Base-by-base conservation (phyloP, 1,140 invertebrate species). In the Drosophila melanica region DNA sequence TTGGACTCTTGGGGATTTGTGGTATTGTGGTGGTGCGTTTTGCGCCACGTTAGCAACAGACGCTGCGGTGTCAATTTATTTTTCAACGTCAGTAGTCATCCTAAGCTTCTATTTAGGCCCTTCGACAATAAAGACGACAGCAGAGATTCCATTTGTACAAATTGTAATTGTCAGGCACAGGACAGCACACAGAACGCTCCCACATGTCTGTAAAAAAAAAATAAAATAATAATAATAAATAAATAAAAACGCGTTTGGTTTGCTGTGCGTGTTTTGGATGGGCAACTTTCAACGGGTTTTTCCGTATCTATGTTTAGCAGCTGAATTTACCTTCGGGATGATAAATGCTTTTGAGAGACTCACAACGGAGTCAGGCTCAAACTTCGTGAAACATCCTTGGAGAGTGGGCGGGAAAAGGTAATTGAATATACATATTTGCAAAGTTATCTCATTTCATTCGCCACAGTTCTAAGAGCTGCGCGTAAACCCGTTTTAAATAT, bases 361-460 rank as follows among this genome's bases (percentile, higher is more conserved):
- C 63, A 11, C 14, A 50, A 30, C 30, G 50, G 44, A 50, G 42
- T n/a, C 12, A 39, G 18, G 14, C 18, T 27, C 35, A 12, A 77
- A 68, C 42, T 55, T 74, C 57, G 16, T 12, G 23, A 44, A 60
- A 63, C 33, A 69, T 69, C 65, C 62, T 67, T 23, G 33, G 37
- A 35, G 57, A 20, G 35, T 42, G 27, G 30, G 2, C 7, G 33
- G 18, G 20, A 4, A 44, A 20, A 62, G 45, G 70, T 77, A 79
- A 79, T 79, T 79, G 77, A 79, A 79, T 79, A 79, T 73, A 73
- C 70, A 73, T 77, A 77, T 79, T 79, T 74, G 74, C 64, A 79
- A 79, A 79, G 77, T 79, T 79, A 73, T 77, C 77, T 74, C 77
- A 77, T 79, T 79, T 73, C 54, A 74, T 65, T 65, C 59, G 54